Percentiles rank a stretch among this genome's conserved stretches.
Conservation (phyloP, 2,113 vertebrate species). For the Uria aalge region DNA sequence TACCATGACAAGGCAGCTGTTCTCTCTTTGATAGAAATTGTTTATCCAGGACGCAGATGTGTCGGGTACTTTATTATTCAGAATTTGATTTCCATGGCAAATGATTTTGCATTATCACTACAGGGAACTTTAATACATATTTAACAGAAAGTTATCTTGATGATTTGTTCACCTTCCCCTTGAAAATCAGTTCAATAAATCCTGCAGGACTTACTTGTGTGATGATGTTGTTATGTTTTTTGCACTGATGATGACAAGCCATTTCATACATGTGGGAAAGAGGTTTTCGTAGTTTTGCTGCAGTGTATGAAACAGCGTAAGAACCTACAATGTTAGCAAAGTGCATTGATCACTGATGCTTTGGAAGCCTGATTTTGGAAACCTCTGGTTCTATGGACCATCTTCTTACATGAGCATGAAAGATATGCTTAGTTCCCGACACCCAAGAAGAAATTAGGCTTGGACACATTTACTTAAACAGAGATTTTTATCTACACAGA, state of each 20-base stretch:
- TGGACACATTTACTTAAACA: neutral
- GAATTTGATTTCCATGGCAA: neutral
- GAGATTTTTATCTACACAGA: neutral
- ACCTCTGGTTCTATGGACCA: neutral
- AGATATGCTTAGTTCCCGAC: neutral
- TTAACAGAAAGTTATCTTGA: neutral
- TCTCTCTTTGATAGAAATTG: neutral
- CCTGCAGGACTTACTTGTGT: neutral
- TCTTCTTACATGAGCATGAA: neutral
- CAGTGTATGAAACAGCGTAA: neutral
- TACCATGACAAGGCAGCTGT: neutral
- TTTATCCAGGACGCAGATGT: constrained; percentile 6
- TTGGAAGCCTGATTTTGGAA: neutral
- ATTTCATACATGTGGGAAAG: neutral
- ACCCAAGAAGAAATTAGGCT: neutral
- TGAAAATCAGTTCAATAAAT: neutral
- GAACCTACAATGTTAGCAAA: neutral
- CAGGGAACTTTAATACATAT: neutral
- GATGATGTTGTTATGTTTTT: neutral
- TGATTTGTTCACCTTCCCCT: neutral
- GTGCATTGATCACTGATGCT: neutral
- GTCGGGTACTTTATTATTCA: constrained; percentile 1
- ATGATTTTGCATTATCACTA: neutral
- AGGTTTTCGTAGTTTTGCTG: neutral
- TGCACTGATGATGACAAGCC: neutral